These are phyloP conservation scores for Dione juno DNA, from an alignment of 2,888 invertebrate species.

Conservation along the genomic window DNA sequence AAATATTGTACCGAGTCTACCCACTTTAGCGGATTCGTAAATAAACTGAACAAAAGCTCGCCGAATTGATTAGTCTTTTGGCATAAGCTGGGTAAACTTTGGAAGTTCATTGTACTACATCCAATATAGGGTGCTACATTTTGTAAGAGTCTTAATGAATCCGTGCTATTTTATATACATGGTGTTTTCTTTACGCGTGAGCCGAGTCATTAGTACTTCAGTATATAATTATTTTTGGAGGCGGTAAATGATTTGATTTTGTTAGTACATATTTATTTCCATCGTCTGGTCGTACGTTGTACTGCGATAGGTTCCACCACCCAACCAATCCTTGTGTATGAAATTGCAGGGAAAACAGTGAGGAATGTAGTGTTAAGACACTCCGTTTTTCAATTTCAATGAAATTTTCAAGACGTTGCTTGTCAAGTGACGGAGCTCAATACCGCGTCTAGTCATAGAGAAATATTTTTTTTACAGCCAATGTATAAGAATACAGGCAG, in stretches of 20 bases:
- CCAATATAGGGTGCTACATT: conserved; percentile 10
- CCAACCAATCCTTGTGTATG: too few species aligned
- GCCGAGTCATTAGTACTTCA: neutral
- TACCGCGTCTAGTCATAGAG: too few species aligned
- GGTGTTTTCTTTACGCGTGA: neutral
- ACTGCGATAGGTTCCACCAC: too few species aligned
- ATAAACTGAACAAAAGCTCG: conserved; percentile 13
- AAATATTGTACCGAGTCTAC: neutral
- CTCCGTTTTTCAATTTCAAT: neutral
- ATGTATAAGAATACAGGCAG: too few species aligned
- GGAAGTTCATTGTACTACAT: conserved; percentile 2
- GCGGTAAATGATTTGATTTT: neutral
- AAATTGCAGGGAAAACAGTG: too few species aligned
- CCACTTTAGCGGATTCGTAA: neutral
- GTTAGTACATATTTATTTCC: neutral
- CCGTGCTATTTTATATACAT: neutral
- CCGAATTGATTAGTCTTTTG: conserved; percentile 12
- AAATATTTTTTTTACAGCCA: too few species aligned
- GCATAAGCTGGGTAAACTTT: conserved; percentile 9
- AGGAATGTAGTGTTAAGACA: neutral
- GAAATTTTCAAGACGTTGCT: neutral
- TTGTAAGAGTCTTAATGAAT: conserved; percentile 13
- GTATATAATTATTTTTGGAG: neutral
- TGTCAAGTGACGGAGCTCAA: neutral
- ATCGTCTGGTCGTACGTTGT: too few species aligned